phyloP scores from a whole-genome alignment of 2,113 vertebrate genomes.

The Symphodus melops region DNA sequence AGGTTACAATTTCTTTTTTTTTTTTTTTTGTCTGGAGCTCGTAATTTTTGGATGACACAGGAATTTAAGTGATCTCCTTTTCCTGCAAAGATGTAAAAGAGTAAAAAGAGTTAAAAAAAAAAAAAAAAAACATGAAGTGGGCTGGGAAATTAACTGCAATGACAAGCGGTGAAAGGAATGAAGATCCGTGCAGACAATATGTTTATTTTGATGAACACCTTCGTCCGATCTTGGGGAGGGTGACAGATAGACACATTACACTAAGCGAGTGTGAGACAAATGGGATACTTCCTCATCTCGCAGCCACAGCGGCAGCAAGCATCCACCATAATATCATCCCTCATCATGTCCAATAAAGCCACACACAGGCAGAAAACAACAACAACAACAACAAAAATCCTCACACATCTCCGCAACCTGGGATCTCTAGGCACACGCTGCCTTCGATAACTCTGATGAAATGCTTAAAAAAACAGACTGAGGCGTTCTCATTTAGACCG shows the following conservation, averaged over 20 bases:
- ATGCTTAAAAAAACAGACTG: constrained; percentile 68
- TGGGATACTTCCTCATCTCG: constrained; percentile 74
- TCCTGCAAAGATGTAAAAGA: constrained; percentile 15
- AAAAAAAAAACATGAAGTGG: neutral
- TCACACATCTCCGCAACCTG: constrained; percentile 57
- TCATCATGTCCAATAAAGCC: constrained; percentile 80
- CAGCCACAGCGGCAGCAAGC: constrained; percentile 64
- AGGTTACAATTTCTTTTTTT: constrained; percentile 27
- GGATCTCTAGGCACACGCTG: constrained; percentile 63
- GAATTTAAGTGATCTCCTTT: constrained; percentile 12
- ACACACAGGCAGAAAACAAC: constrained; percentile 73
- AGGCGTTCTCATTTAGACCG: constrained; percentile 70
- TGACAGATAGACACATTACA: constrained; percentile 77
- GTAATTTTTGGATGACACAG: constrained; percentile 30
- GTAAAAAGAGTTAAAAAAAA: constrained; percentile 28
- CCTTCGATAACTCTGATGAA: constrained; percentile 70
- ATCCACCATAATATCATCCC: constrained; percentile 78
- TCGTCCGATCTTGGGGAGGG: constrained; percentile 62
- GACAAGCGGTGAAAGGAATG: constrained; percentile 27
- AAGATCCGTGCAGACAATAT: constrained; percentile 57
- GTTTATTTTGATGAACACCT: constrained; percentile 72
- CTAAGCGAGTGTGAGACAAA: constrained; percentile 73
- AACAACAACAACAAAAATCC: constrained; percentile 6
- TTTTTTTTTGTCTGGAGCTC: constrained; percentile 12
- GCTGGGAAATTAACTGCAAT: constrained; percentile 55